phyloP scores from a whole-genome alignment of 2,113 vertebrate genomes.

The Aphyosemion australe region DNA sequence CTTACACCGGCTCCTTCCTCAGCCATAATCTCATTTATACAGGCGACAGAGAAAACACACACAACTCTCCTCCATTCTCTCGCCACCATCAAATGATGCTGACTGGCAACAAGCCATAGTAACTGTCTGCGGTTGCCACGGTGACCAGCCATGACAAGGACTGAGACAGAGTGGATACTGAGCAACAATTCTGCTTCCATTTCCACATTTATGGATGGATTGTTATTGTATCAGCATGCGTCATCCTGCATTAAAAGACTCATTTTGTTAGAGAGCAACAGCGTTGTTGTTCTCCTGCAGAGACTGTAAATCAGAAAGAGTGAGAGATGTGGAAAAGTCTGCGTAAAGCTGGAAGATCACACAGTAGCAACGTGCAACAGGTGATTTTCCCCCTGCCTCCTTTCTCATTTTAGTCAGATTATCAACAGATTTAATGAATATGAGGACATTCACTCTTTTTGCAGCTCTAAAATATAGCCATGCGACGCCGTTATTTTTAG shows the following conservation, averaged over 20 bases:
- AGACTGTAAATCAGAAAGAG: not conserved
- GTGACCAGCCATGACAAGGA: slow-evolving; percentile 37
- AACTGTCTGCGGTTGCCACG: slow-evolving; percentile 47
- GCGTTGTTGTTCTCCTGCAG: not conserved
- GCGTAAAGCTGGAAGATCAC: not conserved
- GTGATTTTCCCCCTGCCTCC: not conserved
- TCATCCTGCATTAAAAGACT: not conserved
- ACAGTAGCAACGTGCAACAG: slow-evolving; percentile 4
- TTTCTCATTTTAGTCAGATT: not conserved
- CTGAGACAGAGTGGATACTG: slow-evolving; percentile 33
- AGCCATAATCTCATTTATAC: slow-evolving; percentile 19
- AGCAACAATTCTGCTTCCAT: slow-evolving; percentile 20
- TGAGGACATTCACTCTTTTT: not conserved
- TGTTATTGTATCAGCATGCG: not conserved
- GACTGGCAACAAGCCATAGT: slow-evolving; percentile 43
- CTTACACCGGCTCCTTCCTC: slow-evolving; percentile 10
- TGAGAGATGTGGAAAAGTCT: too few species aligned
- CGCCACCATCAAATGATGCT: slow-evolving; percentile 27
- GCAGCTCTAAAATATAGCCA: not conserved
- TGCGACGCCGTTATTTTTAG: not conserved
- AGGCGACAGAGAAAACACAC: slow-evolving; percentile 1
- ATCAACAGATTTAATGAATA: not conserved
- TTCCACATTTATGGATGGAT: slow-evolving; percentile 8
- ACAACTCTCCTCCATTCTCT: slow-evolving; percentile 19
- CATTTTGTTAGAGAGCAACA: not conserved